These are phyloP conservation scores for Leptinotarsa lineolata DNA, from an alignment of 1,140 invertebrate species.

Conservation along the genomic window DNA sequence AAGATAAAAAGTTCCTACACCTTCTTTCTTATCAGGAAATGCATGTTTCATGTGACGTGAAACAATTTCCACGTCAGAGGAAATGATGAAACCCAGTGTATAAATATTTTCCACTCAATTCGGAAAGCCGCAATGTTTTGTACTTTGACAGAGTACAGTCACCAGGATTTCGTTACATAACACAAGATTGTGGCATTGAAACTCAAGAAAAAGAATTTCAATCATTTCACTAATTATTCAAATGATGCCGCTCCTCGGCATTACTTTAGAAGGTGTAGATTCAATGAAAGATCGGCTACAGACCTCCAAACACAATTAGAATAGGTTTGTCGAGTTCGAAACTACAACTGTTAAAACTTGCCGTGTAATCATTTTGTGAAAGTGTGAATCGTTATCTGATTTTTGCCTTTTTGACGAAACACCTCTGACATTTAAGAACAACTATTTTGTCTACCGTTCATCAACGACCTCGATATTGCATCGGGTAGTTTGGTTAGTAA, in stretches of 20 bases:
- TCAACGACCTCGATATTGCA: slow-evolving; percentile 1
- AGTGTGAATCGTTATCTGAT: neutral
- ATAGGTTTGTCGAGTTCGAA: neutral
- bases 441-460: neutral
- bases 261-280: neutral
- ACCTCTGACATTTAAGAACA: neutral
- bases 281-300: neutral
- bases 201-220: neutral
- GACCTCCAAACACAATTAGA: neutral
- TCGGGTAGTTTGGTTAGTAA: neutral
- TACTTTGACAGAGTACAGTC: no score
- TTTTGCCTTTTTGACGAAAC: neutral
- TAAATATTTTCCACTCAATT: no score
- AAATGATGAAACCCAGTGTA: no score
- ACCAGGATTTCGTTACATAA: neutral
- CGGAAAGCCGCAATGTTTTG: no score
- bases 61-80: no score
- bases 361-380: neutral
- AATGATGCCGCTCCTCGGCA: slow-evolving; percentile 2
- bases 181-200: neutral
- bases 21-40: no score
- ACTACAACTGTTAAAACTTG: neutral
- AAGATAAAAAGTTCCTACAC: no score
- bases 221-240: neutral
- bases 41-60: no score